Evolutionary conservation across 2,113 vertebrate species (phyloP).

Genomic region (Rostratula benghalensis): DNA sequence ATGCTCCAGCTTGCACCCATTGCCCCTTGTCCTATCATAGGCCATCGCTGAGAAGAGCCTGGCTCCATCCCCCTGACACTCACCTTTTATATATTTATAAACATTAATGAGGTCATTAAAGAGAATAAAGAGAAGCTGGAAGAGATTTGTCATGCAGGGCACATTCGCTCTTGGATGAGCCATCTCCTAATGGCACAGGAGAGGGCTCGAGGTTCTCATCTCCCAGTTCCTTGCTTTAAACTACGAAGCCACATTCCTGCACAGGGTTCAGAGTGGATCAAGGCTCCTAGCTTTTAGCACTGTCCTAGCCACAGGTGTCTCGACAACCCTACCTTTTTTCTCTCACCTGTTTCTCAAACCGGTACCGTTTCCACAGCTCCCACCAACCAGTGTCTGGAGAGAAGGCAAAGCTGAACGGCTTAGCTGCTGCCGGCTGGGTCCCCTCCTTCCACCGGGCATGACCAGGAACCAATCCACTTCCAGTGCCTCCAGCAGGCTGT

Average conservation of each 20-base stretch:
- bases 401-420: slow-evolving; percentile 97
- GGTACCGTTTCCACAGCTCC: slow-evolving; percentile 90
- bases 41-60: too few species aligned
- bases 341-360: slow-evolving; percentile 91
- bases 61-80: too few species aligned
- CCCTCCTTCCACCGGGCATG: slow-evolving; percentile 99
- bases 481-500: slow-evolving; percentile 72
- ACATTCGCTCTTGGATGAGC: not conserved
- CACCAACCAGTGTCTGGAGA: slow-evolving; percentile 95
- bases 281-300: not conserved
- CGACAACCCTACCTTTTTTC: not conserved
- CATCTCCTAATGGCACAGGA: not conserved
- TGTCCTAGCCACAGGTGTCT: not conserved
- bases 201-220: not conserved
- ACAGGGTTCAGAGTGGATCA: not conserved
- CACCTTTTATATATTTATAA: too few species aligned
- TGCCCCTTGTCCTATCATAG: too few species aligned
- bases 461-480: slow-evolving; percentile 78
- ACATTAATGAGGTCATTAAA: too few species aligned
- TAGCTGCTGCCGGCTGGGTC: slow-evolving; percentile 98
- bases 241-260: rapidly evolving
- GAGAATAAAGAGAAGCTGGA: not conserved
- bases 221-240: not conserved
- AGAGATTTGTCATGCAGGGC: not conserved
- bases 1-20: too few species aligned